Evolutionary conservation across 2,113 vertebrate species (phyloP), one percentile per base, ranked within the genome.

Genomic region (Myrmecophaga tridactyla): DNA sequence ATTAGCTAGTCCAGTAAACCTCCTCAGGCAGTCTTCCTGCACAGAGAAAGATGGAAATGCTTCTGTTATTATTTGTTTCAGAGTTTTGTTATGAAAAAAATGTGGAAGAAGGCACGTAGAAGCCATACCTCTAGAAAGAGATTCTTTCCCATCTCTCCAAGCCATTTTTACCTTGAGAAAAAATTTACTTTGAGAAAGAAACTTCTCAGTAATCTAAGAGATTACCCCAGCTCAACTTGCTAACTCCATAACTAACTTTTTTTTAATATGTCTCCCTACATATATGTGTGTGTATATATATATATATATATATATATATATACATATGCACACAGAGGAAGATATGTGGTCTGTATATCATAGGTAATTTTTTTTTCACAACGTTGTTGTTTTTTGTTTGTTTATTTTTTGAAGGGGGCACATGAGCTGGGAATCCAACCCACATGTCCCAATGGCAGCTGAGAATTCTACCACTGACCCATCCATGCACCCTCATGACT

Each of bases 41-140:
- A 89, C 89, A 84, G 25, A 18, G 20, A 78, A 82, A 51, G 36
- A 84, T 4, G 41, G 63, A 84, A 86, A 84, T 27, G 23, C 4
- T 78, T 93, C 48, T 53, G 53, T 84, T 90, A 72, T 80, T 90
- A 48, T 90, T 96, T 96, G 81, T 96, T 92, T 75, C 31, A 15
- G 0, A 69, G 62, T 29, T 83, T 86, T 94, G 12, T 70, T 95
- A 51, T 51, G 41, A 60, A 31, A 29, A 76, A 72, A 46, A 69
- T 31, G 48, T 60, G 34, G 39, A 92, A 12, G 78, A 65, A 27
- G 89, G 25, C 17, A 25, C 48, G 11, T 36, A 92, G 62, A 94
- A 82, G 62, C 53, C 69, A 31, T 78, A 67, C 14, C 23, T 58
- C 46, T 53, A 23, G 36, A 46, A 75, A 70, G 62, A 96, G 34